phyloP scores from a whole-genome alignment of 2,113 vertebrate species.

The Solea solea region DNA sequence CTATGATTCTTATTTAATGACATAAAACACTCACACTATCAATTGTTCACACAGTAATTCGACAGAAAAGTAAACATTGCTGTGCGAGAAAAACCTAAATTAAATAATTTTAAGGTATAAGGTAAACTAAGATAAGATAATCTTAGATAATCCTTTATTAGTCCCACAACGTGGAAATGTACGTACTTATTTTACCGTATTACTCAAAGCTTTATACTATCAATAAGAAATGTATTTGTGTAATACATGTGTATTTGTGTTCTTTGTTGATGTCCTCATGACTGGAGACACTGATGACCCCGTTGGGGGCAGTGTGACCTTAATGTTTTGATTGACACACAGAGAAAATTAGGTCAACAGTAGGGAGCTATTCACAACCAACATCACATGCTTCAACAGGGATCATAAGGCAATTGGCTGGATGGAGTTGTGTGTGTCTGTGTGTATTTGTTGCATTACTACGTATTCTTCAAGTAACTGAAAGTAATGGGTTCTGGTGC shows the following conservation, averaged over 20 bases:
- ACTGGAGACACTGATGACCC: conserved; percentile 38
- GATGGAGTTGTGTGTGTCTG: background rate
- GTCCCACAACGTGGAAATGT: too few species aligned
- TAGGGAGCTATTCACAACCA: conserved; percentile 41
- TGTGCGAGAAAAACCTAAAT: too few species aligned
- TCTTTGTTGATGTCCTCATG: background rate
- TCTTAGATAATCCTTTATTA: too few species aligned
- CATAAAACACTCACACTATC: background rate
- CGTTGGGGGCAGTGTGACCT: conserved; percentile 28
- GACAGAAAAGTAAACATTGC: too few species aligned
- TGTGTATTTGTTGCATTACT: conserved; percentile 35
- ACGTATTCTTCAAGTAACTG: too few species aligned
- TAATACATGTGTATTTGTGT: background rate
- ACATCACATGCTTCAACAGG: conserved; percentile 19
- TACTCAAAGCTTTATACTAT: too few species aligned
- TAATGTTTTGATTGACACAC: conserved; percentile 43
- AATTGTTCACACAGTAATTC: background rate
- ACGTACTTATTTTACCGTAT: too few species aligned
- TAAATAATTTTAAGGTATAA: too few species aligned
- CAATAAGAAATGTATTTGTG: too few species aligned
- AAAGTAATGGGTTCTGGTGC: too few species aligned
- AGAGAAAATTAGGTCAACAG: conserved; percentile 57
- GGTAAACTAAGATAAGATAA: too few species aligned
- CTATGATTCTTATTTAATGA: background rate
- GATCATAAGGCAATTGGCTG: conserved; percentile 41